Evolutionary conservation across 1,140 invertebrate species (phyloP).

Genomic region (Drosophila ficusphila): DNA sequence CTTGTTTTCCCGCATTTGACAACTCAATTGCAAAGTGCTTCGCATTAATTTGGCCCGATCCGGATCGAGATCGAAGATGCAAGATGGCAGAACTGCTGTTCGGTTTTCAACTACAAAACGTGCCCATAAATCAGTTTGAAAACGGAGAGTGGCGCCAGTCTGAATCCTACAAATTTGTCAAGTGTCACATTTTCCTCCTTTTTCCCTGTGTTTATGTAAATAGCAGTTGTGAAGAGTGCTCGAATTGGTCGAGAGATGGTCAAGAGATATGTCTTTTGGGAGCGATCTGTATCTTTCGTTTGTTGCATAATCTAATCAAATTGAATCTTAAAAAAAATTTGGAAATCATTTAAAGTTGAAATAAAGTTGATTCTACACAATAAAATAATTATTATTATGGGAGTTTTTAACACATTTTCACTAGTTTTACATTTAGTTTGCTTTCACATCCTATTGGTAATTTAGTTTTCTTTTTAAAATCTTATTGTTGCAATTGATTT

Average conservation of each 20-base stretch:
- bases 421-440: no score
- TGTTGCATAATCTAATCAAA: constrained; percentile 5
- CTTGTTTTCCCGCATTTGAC: constrained; percentile 55
- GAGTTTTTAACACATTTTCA: no score
- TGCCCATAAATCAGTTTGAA: constrained; percentile 59
- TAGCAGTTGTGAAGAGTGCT: constrained; percentile 12
- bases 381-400: no score
- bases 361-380: no score
- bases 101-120: constrained; percentile 23
- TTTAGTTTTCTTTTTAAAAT: no score
- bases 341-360: no score
- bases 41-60: constrained; percentile 51
- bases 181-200: constrained; percentile 32
- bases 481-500: no score
- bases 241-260: neutral
- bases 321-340: no score
- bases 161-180: constrained; percentile 25
- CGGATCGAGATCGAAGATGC: constrained; percentile 19
- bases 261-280: neutral
- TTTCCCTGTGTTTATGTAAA: constrained; percentile 32
- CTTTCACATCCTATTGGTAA: no score
- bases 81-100: constrained; percentile 82
- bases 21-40: constrained; percentile 73
- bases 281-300: no score
- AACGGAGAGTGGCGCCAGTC: constrained; percentile 33